Conservation (phyloP, 2,888 invertebrate species). For the Eupithecia pulchellata region DNA sequence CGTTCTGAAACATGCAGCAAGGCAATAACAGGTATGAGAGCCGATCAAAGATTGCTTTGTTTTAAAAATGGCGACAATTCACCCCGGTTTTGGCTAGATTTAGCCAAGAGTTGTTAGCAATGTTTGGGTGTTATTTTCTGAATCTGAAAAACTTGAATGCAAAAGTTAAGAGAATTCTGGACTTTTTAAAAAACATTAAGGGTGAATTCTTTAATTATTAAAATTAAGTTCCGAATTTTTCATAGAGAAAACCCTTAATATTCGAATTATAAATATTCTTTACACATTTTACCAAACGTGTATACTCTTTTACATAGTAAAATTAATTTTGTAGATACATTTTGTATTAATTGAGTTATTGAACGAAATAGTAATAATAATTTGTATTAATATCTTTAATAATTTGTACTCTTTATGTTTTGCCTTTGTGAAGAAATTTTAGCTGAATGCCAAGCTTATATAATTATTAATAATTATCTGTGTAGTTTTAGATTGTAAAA, state of each 20-base stretch:
- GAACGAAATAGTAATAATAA: no score
- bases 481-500: neutral
- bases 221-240: no score
- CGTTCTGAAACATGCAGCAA: conserved; percentile 38
- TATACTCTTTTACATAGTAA: neutral
- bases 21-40: conserved; percentile 59
- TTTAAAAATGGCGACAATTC: conserved; percentile 63
- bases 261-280: neutral
- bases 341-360: neutral
- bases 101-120: conserved; percentile 5
- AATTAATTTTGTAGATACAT: neutral
- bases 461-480: neutral
- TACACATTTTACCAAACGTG: neutral
- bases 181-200: no score
- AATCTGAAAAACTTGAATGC: no score
- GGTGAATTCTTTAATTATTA: no score
- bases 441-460: no score
- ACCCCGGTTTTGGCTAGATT: conserved; percentile 9
- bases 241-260: no score
- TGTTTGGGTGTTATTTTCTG: no score
- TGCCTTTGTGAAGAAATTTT: no score
- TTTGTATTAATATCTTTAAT: neutral
- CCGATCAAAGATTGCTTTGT: conserved; percentile 78
- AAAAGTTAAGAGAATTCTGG: no score
- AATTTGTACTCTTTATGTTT: no score